Conservation (phyloP, 2,797 vertebrate genomes). For the Cirrhinus mrigala region DNA sequence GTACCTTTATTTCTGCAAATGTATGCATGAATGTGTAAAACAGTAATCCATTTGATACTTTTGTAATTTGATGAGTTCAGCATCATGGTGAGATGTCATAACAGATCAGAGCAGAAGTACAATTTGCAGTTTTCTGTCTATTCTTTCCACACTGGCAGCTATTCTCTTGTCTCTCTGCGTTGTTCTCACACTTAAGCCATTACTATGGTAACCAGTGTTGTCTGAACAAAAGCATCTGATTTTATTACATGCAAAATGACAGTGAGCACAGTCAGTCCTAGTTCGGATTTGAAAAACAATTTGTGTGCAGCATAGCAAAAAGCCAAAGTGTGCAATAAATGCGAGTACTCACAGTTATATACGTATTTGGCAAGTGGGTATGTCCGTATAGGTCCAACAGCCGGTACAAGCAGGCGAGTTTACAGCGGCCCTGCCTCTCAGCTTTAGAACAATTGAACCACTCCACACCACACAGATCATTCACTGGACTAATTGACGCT, state of each 20-base stretch:
- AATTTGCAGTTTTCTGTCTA: background rate
- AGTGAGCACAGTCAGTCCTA: background rate
- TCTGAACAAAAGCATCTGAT: background rate
- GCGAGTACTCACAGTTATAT: constrained; percentile 89
- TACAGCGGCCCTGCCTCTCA: constrained; percentile 92
- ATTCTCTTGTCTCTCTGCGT: background rate
- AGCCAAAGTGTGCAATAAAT: background rate
- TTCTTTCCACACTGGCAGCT: constrained; percentile 7
- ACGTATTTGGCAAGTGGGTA: constrained; percentile 91
- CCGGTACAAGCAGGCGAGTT: constrained; percentile 92
- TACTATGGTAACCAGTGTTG: constrained; percentile 20
- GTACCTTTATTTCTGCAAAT: background rate
- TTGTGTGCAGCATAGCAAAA: background rate
- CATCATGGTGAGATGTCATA: background rate
- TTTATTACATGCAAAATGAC: constrained; percentile 1
- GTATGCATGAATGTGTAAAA: background rate
- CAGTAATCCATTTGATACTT: background rate
- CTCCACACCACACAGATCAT: constrained; percentile 89
- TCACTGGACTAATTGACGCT: constrained; percentile 91
- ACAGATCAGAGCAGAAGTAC: background rate
- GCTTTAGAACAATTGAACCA: constrained; percentile 88
- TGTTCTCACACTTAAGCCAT: constrained; percentile 27
- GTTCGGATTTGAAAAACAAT: background rate
- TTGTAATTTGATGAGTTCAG: background rate
- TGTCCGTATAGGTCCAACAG: constrained; percentile 92